A percentile compares a stretch with the other conserved stretches of the same genome.
Evolutionary conservation across 2,113 vertebrate species (phyloP).

Genomic region (Symphodus melops): DNA sequence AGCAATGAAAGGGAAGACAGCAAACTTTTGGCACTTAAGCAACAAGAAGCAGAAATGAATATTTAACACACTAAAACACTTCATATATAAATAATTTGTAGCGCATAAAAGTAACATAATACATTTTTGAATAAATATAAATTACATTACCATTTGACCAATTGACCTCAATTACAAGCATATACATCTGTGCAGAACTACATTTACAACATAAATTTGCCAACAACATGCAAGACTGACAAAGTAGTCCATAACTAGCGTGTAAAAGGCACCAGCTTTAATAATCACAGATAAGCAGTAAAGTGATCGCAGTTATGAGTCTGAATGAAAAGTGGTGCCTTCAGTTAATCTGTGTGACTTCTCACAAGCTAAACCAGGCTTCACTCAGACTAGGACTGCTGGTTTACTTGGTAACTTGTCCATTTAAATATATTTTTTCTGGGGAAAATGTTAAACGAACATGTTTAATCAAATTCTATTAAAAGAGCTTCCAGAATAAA

Average conservation of each 20-base stretch:
- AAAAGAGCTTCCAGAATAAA: background rate
- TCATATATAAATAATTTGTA: background rate
- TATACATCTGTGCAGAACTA: constrained; percentile 11
- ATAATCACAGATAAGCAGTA: constrained; percentile 9
- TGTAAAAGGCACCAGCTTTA: constrained; percentile 51
- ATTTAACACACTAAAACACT: background rate
- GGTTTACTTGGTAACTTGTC: background rate
- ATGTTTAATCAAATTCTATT: background rate
- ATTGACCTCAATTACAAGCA: constrained; percentile 29
- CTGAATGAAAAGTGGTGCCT: background rate
- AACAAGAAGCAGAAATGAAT: constrained; percentile 15
- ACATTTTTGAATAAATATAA: constrained; percentile 18
- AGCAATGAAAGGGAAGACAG: background rate
- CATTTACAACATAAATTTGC: constrained; percentile 7
- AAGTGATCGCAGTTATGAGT: background rate
- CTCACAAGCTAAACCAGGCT: background rate
- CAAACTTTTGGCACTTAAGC: constrained; percentile 16
- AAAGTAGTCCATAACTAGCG: background rate
- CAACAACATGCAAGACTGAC: constrained; percentile 32
- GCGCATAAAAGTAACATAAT: background rate
- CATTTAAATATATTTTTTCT: too few relatives aligned
- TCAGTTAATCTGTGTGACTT: background rate
- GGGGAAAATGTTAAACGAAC: background rate
- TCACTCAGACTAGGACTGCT: too few relatives aligned
- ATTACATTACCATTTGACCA: background rate